Conservation (phyloP, 2,888 invertebrate genomes). For the Lumbricus terrestris region DNA sequence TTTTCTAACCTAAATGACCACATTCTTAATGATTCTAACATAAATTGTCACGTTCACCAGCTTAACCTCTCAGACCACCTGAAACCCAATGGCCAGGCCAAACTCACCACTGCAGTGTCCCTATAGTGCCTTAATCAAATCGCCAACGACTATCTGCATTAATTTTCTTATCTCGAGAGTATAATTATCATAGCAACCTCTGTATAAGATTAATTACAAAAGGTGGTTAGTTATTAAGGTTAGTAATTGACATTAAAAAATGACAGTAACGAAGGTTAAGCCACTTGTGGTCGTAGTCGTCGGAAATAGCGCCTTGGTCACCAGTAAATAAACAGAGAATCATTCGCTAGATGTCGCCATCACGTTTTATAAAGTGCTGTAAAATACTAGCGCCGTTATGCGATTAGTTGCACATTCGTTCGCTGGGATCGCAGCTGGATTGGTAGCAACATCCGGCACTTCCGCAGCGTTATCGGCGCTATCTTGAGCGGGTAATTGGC, state of each 20-base stretch:
- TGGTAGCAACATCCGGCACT: too few relatives aligned
- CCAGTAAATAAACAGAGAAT: neutral
- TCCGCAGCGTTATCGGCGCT: too few relatives aligned
- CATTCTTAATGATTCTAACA: neutral
- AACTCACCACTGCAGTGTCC: neutral
- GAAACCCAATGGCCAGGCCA: neutral
- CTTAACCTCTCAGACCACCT: neutral
- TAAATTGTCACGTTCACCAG: neutral
- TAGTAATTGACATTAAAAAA: neutral
- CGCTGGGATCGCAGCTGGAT: too few relatives aligned
- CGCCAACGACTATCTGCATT: neutral
- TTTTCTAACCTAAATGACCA: neutral
- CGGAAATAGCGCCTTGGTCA: conserved; percentile 3
- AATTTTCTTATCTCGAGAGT: neutral
- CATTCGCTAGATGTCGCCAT: too few relatives aligned
- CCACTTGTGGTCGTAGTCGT: neutral
- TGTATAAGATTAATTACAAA: neutral
- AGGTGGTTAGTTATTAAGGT: neutral
- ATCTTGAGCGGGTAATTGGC: too few relatives aligned
- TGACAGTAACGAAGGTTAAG: neutral
- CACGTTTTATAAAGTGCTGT: too few relatives aligned
- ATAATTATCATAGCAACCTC: neutral
- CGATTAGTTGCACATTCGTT: too few relatives aligned
- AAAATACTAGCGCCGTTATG: too few relatives aligned
- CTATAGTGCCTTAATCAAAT: neutral